phyloP scores from a whole-genome alignment of 1,140 invertebrate genomes.

The Lepidurus packardi region DNA sequence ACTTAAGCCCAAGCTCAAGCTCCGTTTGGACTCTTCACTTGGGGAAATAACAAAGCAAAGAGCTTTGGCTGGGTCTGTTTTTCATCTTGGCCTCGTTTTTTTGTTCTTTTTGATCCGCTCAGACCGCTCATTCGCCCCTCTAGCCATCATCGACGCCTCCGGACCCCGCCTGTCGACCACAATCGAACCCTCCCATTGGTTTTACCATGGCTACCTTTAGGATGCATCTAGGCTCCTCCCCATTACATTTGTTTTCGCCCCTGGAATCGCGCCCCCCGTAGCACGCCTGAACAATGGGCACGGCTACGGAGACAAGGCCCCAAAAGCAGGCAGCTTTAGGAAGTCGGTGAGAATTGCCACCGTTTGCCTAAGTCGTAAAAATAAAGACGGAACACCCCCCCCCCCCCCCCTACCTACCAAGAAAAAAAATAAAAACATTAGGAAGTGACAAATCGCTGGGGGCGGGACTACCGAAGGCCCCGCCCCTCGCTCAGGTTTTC shows the following conservation, averaged over 20 bases:
- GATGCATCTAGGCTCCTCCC: neutral
- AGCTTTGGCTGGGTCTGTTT: neutral
- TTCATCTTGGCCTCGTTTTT: neutral
- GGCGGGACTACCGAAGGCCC: no score
- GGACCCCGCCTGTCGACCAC: neutral
- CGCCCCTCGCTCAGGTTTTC: no score
- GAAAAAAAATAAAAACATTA: no score
- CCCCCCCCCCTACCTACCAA: no score
- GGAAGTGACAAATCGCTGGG: no score
- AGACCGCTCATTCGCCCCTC: constrained; percentile 5
- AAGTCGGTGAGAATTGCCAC: neutral
- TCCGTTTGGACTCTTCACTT: constrained; percentile 11
- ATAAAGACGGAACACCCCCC: no score
- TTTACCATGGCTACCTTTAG: neutral
- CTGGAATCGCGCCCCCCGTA: neutral
- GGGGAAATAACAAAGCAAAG: constrained; percentile 19
- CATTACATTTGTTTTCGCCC: neutral
- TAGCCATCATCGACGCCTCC: neutral
- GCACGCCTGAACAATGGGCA: no score
- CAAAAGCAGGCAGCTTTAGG: neutral
- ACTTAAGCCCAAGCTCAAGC: neutral
- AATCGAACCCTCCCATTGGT: constrained; percentile 2
- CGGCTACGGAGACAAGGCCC: neutral
- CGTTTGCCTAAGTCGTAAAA: neutral
- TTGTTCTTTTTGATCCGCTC: constrained; percentile 2